Conservation (phyloP, 2,113 vertebrate genomes). For the Callipepla squamata region DNA sequence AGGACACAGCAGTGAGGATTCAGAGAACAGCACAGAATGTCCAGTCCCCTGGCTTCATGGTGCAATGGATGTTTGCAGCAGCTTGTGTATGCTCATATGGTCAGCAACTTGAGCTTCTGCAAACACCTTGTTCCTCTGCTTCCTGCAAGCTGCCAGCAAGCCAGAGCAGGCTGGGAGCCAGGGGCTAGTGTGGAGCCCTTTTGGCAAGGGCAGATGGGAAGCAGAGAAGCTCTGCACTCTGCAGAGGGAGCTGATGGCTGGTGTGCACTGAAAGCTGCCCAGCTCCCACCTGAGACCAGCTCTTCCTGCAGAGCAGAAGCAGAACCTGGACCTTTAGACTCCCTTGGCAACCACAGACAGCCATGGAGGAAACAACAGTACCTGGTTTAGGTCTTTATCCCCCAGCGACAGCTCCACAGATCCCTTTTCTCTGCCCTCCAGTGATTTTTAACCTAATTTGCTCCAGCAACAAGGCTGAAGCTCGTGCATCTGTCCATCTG, state of each 20-base stretch:
- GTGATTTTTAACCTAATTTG: background rate
- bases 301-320: background rate
- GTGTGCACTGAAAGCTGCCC: background rate
- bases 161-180: background rate
- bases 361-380: background rate
- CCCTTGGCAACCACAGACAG: rapidly evolving
- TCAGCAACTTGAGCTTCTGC: background rate
- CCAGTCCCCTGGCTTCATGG: background rate
- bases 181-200: background rate
- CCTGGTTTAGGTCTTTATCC: background rate
- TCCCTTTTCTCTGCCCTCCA: background rate
- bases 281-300: rapidly evolving
- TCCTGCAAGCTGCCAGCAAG: background rate
- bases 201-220: background rate
- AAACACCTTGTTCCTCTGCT: background rate
- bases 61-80: background rate
- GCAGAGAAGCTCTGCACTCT: background rate
- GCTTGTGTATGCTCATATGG: background rate
- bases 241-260: background rate
- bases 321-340: background rate
- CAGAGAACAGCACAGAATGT: background rate
- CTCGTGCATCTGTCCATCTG: background rate
- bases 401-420: background rate
- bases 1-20: background rate
- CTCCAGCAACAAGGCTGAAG: background rate